A percentile compares a stretch with the other conserved stretches of the same genome.
Conservation (phyloP, 1,140 invertebrate genomes). For the Hyles vespertilio region DNA sequence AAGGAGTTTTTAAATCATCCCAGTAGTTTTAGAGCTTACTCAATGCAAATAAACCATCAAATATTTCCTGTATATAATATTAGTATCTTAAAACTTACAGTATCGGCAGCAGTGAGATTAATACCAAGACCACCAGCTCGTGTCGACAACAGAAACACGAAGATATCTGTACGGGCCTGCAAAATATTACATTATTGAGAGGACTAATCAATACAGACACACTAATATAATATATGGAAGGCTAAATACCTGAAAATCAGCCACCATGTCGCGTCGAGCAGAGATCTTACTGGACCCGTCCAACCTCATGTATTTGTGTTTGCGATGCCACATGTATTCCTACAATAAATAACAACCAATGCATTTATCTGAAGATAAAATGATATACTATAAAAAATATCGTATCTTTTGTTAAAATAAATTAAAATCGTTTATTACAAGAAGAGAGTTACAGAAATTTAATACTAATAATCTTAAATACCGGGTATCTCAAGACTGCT, state of each 20-base stretch:
- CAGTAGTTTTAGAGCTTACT: too few species aligned
- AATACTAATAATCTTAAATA: too few species aligned
- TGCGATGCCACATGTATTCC: conserved; percentile 96
- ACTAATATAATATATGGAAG: too few species aligned
- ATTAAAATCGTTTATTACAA: too few species aligned
- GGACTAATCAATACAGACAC: neutral
- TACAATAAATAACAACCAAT: conserved; percentile 39
- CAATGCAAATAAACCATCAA: too few species aligned
- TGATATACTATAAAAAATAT: too few species aligned
- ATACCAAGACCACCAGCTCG: conserved; percentile 98
- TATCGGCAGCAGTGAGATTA: conserved; percentile 98
- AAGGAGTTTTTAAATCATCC: too few species aligned
- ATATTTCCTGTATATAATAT: too few species aligned
- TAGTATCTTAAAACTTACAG: conserved; percentile 78
- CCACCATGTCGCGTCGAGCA: conserved; percentile 93
- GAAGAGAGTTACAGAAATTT: too few species aligned
- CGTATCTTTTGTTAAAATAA: too few species aligned
- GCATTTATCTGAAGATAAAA: too few species aligned
- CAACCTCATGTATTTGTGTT: conserved; percentile 93
- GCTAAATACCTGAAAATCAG: conserved; percentile 81
- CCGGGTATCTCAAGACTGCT: too few species aligned
- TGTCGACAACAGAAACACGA: conserved; percentile 97
- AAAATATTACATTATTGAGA: neutral
- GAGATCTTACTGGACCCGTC: conserved; percentile 96
- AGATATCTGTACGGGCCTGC: conserved; percentile 92